Percentiles rank a stretch among this genome's conserved stretches.
These are phyloP conservation scores for Turritopsis rubra DNA, from an alignment of 30 jellyfish, hydroid and myxozoan species.

Conservation along the genomic window DNA sequence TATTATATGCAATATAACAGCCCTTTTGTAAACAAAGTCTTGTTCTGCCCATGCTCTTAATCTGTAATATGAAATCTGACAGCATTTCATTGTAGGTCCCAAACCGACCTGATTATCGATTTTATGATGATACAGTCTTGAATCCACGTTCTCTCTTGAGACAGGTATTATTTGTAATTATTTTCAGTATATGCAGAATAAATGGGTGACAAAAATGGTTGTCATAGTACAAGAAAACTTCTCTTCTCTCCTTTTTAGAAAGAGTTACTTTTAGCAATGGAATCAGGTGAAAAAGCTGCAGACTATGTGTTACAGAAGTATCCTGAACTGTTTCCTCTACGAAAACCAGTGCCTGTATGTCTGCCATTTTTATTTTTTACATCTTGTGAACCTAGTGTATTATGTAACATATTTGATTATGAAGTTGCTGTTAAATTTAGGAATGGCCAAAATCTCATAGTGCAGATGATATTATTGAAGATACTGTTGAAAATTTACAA, in stretches of 20 bases:
- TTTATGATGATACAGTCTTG: constrained; percentile 53
- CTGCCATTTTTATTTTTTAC: too few relatives aligned
- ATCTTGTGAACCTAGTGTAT: background rate
- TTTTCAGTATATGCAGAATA: too few relatives aligned
- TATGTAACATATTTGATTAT: background rate
- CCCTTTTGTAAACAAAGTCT: too few relatives aligned
- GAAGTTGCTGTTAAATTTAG: background rate
- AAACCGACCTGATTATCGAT: constrained; percentile 50
- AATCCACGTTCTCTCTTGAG: constrained; percentile 64
- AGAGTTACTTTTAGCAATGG: constrained; percentile 67
- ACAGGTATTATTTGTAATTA: constrained; percentile 22
- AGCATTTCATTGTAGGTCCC: constrained; percentile 36
- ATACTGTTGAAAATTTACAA: constrained; percentile 20
- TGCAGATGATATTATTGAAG: constrained; percentile 10
- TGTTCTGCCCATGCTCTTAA: too few relatives aligned
- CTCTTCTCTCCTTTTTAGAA: constrained; percentile 31
- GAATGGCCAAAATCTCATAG: constrained; percentile 25
- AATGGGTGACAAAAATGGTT: too few relatives aligned
- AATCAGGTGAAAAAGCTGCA: constrained; percentile 84
- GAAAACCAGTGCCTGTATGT: constrained; percentile 90
- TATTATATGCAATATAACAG: too few relatives aligned
- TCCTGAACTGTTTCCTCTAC: constrained; percentile 66
- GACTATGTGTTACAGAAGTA: constrained; percentile 65
- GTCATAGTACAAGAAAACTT: background rate
- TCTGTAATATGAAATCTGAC: too few relatives aligned